phyloP scores from a whole-genome alignment of 2,797 vertebrate species.

The Simalia tracyae region DNA sequence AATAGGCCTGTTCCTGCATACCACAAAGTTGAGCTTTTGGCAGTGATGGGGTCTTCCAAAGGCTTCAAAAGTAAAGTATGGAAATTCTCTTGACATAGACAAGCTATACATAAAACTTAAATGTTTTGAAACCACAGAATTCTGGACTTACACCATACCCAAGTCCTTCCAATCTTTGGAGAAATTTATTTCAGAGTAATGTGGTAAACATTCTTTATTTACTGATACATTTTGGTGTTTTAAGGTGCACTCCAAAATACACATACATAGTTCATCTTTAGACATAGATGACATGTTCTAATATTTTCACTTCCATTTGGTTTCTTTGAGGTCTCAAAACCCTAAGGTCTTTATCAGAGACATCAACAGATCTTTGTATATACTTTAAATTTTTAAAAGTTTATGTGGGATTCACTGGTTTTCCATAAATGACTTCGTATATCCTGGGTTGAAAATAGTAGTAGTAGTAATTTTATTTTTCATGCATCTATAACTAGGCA shows the following conservation, averaged over 20 bases:
- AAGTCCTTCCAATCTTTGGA: constrained; percentile 22
- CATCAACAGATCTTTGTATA: not conserved
- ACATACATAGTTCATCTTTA: not conserved
- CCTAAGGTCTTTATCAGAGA: not conserved
- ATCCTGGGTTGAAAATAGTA: constrained; percentile 48
- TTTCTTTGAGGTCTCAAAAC: not conserved
- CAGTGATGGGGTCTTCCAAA: not conserved
- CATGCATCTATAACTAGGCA: not conserved
- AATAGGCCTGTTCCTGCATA: not conserved
- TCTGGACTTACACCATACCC: constrained; percentile 26
- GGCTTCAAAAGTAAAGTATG: not conserved
- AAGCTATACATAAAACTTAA: constrained; percentile 10
- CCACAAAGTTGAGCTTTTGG: not conserved
- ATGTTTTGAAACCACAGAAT: constrained; percentile 27
- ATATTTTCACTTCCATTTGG: not conserved
- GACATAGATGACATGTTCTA: not conserved
- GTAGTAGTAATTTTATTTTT: not conserved
- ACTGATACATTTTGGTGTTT: not conserved
- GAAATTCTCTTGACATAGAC: constrained; percentile 14
- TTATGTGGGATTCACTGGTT: constrained; percentile 21
- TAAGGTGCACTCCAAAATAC: not conserved
- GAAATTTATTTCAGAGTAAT: constrained; percentile 30
- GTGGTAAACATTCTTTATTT: not conserved
- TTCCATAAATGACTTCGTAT: constrained; percentile 22
- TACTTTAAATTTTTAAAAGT: not conserved